Base-by-base conservation (phyloP, 2,797 vertebrate species). In the Microctenopoma stevenorrisi region DNA sequence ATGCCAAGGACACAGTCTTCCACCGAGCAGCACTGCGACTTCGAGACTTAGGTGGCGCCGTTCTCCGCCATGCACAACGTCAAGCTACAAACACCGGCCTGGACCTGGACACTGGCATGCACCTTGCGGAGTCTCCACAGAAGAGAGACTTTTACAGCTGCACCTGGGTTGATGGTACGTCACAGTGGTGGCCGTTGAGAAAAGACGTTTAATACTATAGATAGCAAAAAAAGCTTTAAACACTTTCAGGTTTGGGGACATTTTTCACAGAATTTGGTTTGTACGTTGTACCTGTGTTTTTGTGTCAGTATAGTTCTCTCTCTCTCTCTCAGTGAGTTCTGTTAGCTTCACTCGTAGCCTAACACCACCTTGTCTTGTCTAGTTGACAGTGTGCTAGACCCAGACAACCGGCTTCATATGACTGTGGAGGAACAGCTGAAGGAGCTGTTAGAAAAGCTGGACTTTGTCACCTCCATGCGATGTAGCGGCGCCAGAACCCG, bases 1-100 rank as follows among this genome's bases (percentile, higher is more conserved):
- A 99, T 91, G 90, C 94, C 92, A 97, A 95, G 91, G 98, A 99
- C 90, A 98, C 97, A 1, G 94, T 98, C 88, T 99, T 99, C 91
- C 96, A 99, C 93, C 95, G 95, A 89, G 93, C 96, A 68, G 98
- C 97, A 58, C 90, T 96, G 85, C 96, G 96, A 63, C 94, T 99
- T 53, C 89, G 95, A 75, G 96, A 98, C 77, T 91, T 98, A 0
- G 98, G 97, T 16, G 95, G 96, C 55, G 96, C 96, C 69, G 79
- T 99, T 54, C 90, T 99, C 77, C 95, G 96, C 30, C 96, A 98
- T 0, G 96, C 97, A 15, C 96, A 97, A 68, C 93, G 95, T 59
- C 97, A 98, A 91, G 96, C 95, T 77, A 94, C 96, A 72, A 97
- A 85, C 91, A 95, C 95, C 5, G 97, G 97, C 79, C 96, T 97